Conservation (phyloP, 1,140 invertebrate species). For the Hyles euphorbiae region DNA sequence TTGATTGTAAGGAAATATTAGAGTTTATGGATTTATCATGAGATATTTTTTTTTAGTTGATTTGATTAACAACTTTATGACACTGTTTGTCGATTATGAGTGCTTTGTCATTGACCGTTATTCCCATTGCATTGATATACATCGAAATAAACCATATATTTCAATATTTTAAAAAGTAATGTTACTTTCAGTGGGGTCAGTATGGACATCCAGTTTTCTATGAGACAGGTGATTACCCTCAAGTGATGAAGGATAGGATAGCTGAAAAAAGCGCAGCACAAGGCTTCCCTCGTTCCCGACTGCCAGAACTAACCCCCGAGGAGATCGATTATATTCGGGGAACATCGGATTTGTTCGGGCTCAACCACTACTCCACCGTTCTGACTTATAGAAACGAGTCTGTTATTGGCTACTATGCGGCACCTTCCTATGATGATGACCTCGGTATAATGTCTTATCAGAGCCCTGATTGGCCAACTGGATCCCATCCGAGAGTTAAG, state of each 20-base stretch:
- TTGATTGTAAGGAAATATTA: too few species aligned
- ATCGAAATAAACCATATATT: neutral
- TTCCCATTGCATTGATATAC: too few species aligned
- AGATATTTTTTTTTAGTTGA: too few species aligned
- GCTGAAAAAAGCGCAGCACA: constrained; percentile 42
- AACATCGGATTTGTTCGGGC: constrained; percentile 75
- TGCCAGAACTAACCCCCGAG: constrained; percentile 41
- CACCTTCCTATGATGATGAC: constrained; percentile 25
- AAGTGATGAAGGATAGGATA: constrained; percentile 70
- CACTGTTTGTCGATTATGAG: too few species aligned
- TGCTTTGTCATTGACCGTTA: too few species aligned
- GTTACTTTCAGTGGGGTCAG: constrained; percentile 19
- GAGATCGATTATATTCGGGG: constrained; percentile 23
- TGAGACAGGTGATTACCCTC: constrained; percentile 74
- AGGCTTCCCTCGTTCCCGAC: constrained; percentile 1
- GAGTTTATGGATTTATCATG: too few species aligned
- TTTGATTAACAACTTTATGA: too few species aligned
- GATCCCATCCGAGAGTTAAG: neutral
- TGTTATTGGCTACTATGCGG: constrained; percentile 6
- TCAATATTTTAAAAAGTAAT: neutral
- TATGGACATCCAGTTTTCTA: constrained; percentile 70
- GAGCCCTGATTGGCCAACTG: constrained; percentile 17
- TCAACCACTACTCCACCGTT: constrained; percentile 73
- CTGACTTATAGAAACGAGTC: constrained; percentile 19
- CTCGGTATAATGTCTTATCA: constrained; percentile 5